Evolutionary conservation across 2,797 vertebrate species (phyloP).

Genomic region (Pipistrellus pipistrellus): DNA sequence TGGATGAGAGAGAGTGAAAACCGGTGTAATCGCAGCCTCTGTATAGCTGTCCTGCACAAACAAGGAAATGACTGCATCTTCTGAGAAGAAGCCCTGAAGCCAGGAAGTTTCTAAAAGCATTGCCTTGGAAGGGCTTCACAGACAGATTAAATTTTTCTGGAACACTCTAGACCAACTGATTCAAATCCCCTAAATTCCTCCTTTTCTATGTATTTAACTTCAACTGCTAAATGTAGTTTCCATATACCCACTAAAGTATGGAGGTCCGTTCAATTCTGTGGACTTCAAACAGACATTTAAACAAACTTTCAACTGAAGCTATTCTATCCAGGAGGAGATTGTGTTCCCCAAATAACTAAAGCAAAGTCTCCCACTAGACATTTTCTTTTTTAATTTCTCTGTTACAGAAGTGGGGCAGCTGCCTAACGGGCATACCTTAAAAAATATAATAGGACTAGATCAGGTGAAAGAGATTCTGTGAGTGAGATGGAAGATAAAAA

Average conservation of each 20-base stretch:
- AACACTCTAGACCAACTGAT: background rate
- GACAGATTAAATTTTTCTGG: background rate
- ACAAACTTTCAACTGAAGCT: background rate
- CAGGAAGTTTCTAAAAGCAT: background rate
- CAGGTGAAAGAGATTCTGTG: background rate
- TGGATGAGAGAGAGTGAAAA: background rate
- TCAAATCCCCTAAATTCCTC: background rate
- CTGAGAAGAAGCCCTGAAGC: background rate
- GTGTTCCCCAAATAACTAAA: constrained; percentile 9
- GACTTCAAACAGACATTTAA: background rate
- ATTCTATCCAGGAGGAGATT: background rate
- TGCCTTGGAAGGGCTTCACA: background rate
- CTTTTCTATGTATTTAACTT: background rate
- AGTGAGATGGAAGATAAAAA: background rate
- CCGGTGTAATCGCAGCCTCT: background rate
- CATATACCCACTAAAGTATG: background rate
- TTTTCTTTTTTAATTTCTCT: background rate
- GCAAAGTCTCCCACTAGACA: background rate
- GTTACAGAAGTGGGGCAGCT: background rate
- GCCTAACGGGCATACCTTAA: background rate
- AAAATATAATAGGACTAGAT: background rate
- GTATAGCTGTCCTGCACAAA: background rate
- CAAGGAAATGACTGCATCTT: background rate
- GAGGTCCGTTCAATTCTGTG: background rate
- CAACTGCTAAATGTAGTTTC: background rate